Base-by-base conservation (phyloP, 2,113 vertebrate genomes). In the Okapia johnstoni region DNA sequence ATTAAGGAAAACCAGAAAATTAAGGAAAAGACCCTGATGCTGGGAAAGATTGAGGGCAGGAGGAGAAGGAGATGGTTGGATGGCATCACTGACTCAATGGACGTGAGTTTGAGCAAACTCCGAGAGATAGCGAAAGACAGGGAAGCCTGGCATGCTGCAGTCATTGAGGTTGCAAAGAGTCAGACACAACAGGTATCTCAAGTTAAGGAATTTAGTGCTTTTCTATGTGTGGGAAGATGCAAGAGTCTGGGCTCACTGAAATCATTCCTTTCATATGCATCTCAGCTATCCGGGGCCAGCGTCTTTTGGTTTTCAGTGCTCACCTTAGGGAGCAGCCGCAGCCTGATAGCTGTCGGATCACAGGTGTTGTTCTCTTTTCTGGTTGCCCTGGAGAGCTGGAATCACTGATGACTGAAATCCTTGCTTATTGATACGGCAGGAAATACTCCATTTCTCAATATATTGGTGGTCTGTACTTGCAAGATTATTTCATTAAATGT, bases 401-500 rank as follows among this genome's bases (percentile, higher is more conserved):
- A 76, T 43, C 23, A 0, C 40, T 76, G 70, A 76, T 26, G 70
- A 26, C 12, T 43, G 70, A 73, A 40, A 73, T 73, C 21, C 36
- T 73, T 73, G 40, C 43, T 76, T 43, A 76, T 26, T 76, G 70
- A 76, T 43, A 76, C 4, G 40, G 70, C 70, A 76, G 70, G 70
- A 43, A 76, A 76, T 70, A 70, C 21, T 70, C n/a, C 66, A 23
- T 70, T 40, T 40, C 36, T 40, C n/a, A 70, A 40, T 43, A 58
- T 2, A 61, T 3, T 10, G 43, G 7, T 40, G 19, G 25, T n/a
- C 46, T 28, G 50, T 2, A n/a, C 43, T 58, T 84, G 48, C 84
- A 63, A 73, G 66, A 40, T 94, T 36, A 87, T 96, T 43, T 97
- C 70, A 50, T 87, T 85, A 93, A 87, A 66, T 80, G 2, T 87